Evolutionary conservation across 2,888 invertebrate genomes (phyloP), one percentile per base, ranked within the genome.

Genomic region (Marronus borbonicus): DNA sequence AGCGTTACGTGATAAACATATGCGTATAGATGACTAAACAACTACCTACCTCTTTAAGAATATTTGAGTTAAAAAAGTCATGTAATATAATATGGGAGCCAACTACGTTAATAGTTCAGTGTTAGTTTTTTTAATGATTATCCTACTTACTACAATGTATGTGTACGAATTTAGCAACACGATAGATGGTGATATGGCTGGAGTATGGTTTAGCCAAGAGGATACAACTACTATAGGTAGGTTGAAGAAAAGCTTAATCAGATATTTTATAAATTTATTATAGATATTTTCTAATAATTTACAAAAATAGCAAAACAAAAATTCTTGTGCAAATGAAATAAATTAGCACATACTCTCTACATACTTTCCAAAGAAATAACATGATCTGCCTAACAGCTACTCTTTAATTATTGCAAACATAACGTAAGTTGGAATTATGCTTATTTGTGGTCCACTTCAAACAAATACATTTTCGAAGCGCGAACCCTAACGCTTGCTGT

Each of bases 121-220:
- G 44, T 17, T 49, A 44, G 66, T 66, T 66, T 49, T 66, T 49
- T 36, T 66, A 24, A 66, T 66, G 66, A 24, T 66, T 49, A 12
- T 66, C 31, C 44, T 66, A 49, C 8, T 66, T 24, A 66, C 44
- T 14, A 49, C 49, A 17, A 66, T 66, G 66, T 66, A 66, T 49
- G 66, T 66, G 44, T 66, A 66, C 44, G 66, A 66, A 20, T 66
- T 31, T 20, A 66, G 66, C 31, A 49, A 66, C 49, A 66, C 66
- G 12, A 44, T 66, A 49, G 31, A 20, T 49, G 20, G 17, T 17
- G 66, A 66, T 66, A 49, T 66, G 14, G 31, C 66, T 20, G 66
- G 49, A 2, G 66, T 66, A 20, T 24, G 20, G 44, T 66, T 49
- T 66, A 66, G 12, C 24, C 44, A 66, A 44, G 66, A 49, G 44